Base-by-base conservation (phyloP, 2,888 invertebrate genomes). In the Drosophila aldrichi region DNA sequence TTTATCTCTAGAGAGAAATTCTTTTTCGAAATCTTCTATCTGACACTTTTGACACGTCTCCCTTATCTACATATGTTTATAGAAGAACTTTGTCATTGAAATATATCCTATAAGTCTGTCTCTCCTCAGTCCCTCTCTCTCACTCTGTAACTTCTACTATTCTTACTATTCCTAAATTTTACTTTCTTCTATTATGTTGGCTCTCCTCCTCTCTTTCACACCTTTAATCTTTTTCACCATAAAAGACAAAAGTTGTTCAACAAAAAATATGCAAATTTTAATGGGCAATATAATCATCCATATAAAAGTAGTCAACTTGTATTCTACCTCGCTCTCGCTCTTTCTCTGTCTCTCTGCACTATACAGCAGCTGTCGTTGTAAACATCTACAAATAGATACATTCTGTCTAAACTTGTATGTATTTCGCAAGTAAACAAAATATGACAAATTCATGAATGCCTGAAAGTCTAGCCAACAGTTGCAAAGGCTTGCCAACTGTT, bases 331-430 rank as follows among this genome's bases (percentile, higher is more conserved):
- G 1, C 34, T 7, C 6, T 25, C 25, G 1, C 25, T 25, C 16
- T n/a, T 22, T 12, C 20, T n/a, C 2, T 25, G 1, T 3, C 18
- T n/a, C 10, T 38, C 16, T 10, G 2, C 16, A 5, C n/a, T 18
- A 7, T 29, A 25, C 20, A 54, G 12, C 54, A 40, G 29, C 54
- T 54, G 54, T 40, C 16, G 16, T n/a, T n/a, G 10, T 25, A 3
- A 54, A 10, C 25, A 14, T 54, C n/a, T 40, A 29, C n/a, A 29
- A 38, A 54, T 54, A 54, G 54, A n/a, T 18, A 18, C 29, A 40
- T 40, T 54, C n/a, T 22, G 9, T 29, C 40, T 14, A 41, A n/a
- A 14, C n/a, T 29, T 54, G 29, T 25, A n/a, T n/a, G 7, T 38
- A n/a, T 29, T 54, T 38, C 5, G n/a, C 25, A 40, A 22, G 22